Evolutionary conservation across 2,888 invertebrate genomes (phyloP).

Genomic region (Panopea generosa): DNA sequence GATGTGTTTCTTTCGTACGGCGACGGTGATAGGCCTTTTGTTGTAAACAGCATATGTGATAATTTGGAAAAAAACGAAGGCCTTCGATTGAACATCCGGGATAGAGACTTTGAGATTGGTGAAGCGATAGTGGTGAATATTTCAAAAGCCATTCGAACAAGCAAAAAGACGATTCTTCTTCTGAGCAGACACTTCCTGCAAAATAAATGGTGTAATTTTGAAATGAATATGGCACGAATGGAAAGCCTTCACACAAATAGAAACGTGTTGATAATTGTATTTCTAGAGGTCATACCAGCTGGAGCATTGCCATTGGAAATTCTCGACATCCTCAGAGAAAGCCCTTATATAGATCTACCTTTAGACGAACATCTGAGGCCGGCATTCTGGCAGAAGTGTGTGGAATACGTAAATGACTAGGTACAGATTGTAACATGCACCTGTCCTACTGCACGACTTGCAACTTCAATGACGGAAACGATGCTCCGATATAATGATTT

Average conservation of each 20-base stretch:
- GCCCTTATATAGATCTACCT: slow-evolving; percentile 44
- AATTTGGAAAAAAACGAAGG: slow-evolving; percentile 53
- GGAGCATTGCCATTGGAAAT: slow-evolving; percentile 46
- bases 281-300: slow-evolving; percentile 56
- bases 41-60: slow-evolving; percentile 47
- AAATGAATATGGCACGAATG: slow-evolving; percentile 68
- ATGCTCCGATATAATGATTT: too few species aligned
- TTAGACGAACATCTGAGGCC: slow-evolving; percentile 17
- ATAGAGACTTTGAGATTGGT: slow-evolving; percentile 67
- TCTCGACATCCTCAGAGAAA: slow-evolving; percentile 32
- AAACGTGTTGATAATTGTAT: slow-evolving; percentile 50
- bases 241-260: slow-evolving; percentile 59
- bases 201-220: slow-evolving; percentile 70
- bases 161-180: slow-evolving; percentile 66
- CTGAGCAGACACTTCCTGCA: slow-evolving; percentile 60
- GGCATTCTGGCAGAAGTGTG: slow-evolving; percentile 47
- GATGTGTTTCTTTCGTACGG: slow-evolving; percentile 71
- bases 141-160: slow-evolving; percentile 60
- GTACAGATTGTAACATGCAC: background rate
- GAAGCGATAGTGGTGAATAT: slow-evolving; percentile 66
- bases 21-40: slow-evolving; percentile 58
- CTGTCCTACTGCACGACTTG: too few species aligned
- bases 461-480: too few species aligned
- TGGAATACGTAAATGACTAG: slow-evolving; percentile 17
- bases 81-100: slow-evolving; percentile 42